Percentiles rank a stretch among this genome's conserved stretches.
These are phyloP conservation scores for Tyto alba DNA, from an alignment of 2,113 vertebrate genomes.

Conservation along the genomic window DNA sequence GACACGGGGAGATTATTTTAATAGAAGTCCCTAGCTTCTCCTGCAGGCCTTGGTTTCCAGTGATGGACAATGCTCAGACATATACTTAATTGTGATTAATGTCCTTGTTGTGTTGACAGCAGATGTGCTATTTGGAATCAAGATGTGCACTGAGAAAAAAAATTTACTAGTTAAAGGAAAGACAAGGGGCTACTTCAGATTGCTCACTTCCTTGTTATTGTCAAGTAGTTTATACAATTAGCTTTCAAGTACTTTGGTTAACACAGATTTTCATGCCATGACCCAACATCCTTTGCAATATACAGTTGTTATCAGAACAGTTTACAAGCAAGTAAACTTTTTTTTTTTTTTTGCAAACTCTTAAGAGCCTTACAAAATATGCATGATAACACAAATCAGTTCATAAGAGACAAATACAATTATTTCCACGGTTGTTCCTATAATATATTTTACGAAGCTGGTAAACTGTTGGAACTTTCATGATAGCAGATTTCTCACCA, in stretches of 20 bases:
- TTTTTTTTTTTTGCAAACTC: background rate
- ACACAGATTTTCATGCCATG: background rate
- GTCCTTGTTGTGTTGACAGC: background rate
- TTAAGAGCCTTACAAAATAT: constrained; percentile 6
- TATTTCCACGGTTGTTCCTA: background rate
- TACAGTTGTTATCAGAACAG: background rate
- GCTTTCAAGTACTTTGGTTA: background rate
- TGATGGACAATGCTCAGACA: background rate
- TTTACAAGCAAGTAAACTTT: background rate
- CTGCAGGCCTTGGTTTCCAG: background rate
- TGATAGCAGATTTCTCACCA: background rate
- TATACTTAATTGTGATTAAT: background rate
- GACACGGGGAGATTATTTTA: background rate
- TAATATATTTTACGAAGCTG: background rate
- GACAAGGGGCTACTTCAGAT: background rate
- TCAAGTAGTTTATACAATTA: background rate
- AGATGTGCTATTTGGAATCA: background rate
- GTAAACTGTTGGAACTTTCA: background rate
- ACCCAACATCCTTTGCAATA: background rate
- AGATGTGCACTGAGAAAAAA: background rate
- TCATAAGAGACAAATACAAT: background rate
- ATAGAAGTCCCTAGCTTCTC: background rate
- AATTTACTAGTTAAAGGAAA: background rate
- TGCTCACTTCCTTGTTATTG: background rate
- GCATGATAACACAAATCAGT: background rate